A percentile compares a stretch with the other conserved stretches of the same genome.
Evolutionary conservation across 2,113 vertebrate species (phyloP).

Genomic region (Sinocyclocheilus anshuiensis): DNA sequence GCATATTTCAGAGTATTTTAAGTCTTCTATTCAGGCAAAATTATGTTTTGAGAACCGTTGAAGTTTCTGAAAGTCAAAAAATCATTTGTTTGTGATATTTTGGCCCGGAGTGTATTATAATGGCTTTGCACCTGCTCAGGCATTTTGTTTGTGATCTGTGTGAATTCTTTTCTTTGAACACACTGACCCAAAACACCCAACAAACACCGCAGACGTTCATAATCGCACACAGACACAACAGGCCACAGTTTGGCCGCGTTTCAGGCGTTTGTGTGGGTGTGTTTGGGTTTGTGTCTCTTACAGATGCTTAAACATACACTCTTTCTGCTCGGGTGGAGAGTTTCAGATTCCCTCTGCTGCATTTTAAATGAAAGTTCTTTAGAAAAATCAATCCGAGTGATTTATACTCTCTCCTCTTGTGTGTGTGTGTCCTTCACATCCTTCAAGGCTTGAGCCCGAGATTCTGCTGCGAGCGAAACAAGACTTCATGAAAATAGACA

Average conservation of each 20-base stretch:
- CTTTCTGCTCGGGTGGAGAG: not conserved
- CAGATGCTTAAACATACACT: not conserved
- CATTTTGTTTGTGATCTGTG: not conserved
- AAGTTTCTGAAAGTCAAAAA: no score
- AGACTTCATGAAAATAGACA: constrained; percentile 98
- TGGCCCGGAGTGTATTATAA: not conserved
- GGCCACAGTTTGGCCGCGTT: not conserved
- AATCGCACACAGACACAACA: not conserved
- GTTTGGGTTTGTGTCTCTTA: not conserved
- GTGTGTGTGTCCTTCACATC: constrained; percentile 31
- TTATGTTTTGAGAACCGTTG: no score
- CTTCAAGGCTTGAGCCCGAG: constrained; percentile 90
- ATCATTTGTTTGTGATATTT: no score
- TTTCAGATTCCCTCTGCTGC: constrained; percentile 1
- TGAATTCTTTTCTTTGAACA: not conserved
- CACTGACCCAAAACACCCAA: not conserved
- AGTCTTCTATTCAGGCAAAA: no score
- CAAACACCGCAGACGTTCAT: not conserved
- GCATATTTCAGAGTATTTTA: no score
- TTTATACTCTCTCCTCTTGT: not conserved
- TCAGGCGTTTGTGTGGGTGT: not conserved
- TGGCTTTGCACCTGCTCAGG: not conserved
- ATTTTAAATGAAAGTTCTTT: not conserved
- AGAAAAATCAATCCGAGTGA: constrained; percentile 3
- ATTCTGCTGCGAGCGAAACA: constrained; percentile 97